Percentiles rank a stretch among this genome's conserved stretches.
phyloP scores from a whole-genome alignment of 1,140 invertebrate genomes.

The Conus betulinus region DNA sequence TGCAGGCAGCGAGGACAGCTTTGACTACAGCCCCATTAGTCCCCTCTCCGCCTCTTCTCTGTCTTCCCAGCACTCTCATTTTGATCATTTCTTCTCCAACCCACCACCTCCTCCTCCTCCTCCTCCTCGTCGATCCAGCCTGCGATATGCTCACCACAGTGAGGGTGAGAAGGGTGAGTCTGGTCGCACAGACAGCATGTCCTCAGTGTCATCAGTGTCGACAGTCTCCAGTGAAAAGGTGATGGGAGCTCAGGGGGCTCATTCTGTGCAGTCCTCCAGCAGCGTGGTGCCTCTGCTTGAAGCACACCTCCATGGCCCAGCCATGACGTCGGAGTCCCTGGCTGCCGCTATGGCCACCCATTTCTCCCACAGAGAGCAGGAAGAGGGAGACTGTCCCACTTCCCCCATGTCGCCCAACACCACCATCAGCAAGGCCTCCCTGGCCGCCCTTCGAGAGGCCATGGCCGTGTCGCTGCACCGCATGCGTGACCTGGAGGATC shows the following conservation, averaged over 20 bases:
- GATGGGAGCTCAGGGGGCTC: not conserved
- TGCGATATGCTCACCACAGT: not conserved
- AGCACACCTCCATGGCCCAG: not conserved
- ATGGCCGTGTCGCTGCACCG: constrained; percentile 87
- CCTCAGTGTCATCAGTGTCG: constrained; percentile 68
- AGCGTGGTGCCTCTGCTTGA: not conserved
- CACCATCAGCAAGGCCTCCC: constrained; percentile 55
- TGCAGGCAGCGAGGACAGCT: constrained; percentile 60
- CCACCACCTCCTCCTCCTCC: constrained; percentile 11
- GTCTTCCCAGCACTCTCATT: not conserved
- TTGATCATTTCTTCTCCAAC: not conserved
- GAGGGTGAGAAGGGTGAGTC: constrained; percentile 34
- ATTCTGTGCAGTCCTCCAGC: not conserved
- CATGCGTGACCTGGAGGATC: constrained; percentile 88
- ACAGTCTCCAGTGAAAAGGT: constrained; percentile 60
- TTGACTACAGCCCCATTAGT: constrained; percentile 46
- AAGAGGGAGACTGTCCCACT: constrained; percentile 38
- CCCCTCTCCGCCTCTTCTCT: constrained; percentile 2
- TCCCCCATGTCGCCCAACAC: constrained; percentile 51
- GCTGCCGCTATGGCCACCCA: constrained; percentile 66
- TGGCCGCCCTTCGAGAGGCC: constrained; percentile 77
- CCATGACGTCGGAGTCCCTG: constrained; percentile 65
- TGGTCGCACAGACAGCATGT: constrained; percentile 61
- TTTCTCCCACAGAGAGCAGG: constrained; percentile 54
- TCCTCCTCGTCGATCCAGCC: not conserved